A percentile compares a stretch with the other conserved stretches of the same genome.
Conservation (phyloP, 2,797 vertebrate species). For the Ispidina lecontei region DNA sequence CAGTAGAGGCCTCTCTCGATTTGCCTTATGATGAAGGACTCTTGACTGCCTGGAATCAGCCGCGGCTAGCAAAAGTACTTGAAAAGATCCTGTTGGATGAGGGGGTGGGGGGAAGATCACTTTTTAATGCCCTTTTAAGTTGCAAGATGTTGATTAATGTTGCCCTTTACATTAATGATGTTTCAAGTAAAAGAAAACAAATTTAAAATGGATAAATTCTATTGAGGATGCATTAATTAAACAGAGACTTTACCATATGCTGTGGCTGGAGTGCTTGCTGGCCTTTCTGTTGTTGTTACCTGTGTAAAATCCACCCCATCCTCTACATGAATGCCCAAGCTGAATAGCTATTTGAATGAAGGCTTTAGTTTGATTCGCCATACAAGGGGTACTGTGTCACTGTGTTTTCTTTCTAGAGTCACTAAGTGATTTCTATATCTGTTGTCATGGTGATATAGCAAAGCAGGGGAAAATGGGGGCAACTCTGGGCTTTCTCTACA, state of each 20-base stretch:
- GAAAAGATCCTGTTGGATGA: conserved; percentile 78
- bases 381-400: conserved; percentile 96
- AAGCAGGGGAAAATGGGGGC: conserved; percentile 92
- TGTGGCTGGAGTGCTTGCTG: conserved; percentile 83
- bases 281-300: conserved; percentile 87
- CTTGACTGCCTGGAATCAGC: conserved; percentile 38
- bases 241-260: conserved; percentile 84
- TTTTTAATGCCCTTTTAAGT: conserved; percentile 87
- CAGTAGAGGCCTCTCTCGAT: conserved; percentile 98
- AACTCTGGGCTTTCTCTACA: conserved; percentile 92
- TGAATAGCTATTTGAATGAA: conserved; percentile 91
- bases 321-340: conserved; percentile 90
- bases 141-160: conserved; percentile 86
- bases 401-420: conserved; percentile 94
- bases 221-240: conserved; percentile 87
- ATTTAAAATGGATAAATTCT: conserved; percentile 89
- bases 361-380: conserved; percentile 90
- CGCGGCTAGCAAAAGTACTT: conserved; percentile 76
- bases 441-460: conserved; percentile 96
- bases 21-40: conserved; percentile 77
- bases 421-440: conserved; percentile 99
- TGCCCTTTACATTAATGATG: conserved; percentile 87
- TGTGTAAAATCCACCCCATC: conserved; percentile 90
- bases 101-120: conserved; percentile 72
- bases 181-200: conserved; percentile 88